Conservation (phyloP, 2,888 invertebrate species). For the Spisula solida region DNA sequence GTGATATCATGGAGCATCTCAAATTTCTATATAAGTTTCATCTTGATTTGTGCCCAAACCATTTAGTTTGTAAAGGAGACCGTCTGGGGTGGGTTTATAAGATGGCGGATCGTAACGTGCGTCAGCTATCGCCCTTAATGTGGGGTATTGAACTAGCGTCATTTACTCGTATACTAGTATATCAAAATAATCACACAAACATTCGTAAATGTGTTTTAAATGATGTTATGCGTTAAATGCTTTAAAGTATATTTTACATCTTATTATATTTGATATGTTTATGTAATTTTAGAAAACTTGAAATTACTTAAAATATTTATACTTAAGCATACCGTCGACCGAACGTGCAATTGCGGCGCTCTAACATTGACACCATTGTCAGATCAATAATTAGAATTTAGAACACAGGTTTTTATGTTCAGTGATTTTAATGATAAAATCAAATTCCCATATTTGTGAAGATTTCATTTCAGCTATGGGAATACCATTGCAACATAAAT, state of each 20-base stretch:
- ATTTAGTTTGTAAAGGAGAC: no score
- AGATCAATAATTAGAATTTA: background rate
- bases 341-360: background rate
- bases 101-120: background rate
- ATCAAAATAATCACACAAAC: background rate
- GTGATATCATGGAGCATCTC: background rate
- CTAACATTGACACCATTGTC: background rate
- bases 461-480: background rate
- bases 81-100: no score
- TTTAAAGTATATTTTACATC: no score
- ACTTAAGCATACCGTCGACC: background rate
- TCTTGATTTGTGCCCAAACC: background rate
- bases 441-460: background rate
- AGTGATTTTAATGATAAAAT: background rate
- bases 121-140: background rate
- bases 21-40: background rate
- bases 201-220: slow-evolving; percentile 1
- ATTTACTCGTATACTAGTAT: background rate
- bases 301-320: background rate
- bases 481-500: no score
- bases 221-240: slow-evolving; percentile 15
- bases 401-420: background rate
- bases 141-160: background rate
- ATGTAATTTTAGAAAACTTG: background rate
- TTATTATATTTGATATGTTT: slow-evolving; percentile 11